A percentile compares a stretch with the other conserved stretches of the same genome.
These are phyloP conservation scores for human DNA, from an alignment of 2,113 vertebrate genomes.

Conservation along the genomic window DNA sequence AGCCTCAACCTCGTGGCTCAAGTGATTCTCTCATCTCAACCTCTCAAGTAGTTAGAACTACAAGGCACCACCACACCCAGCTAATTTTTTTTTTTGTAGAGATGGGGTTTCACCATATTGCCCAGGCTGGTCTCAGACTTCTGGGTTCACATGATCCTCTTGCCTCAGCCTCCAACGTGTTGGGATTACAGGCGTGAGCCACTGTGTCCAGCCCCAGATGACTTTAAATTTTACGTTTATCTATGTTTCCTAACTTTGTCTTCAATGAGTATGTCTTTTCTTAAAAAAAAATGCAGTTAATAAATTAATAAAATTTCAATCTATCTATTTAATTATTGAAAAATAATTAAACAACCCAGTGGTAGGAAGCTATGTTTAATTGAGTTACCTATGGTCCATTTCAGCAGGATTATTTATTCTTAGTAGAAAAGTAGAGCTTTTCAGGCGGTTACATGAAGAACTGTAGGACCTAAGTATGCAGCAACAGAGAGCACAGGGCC, in stretches of 20 bases:
- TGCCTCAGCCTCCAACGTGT: background rate
- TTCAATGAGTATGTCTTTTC: background rate
- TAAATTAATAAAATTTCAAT: slow-evolving; percentile 5
- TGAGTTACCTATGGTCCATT: background rate
- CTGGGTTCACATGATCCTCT: background rate
- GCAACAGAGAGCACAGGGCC: rapidly evolving
- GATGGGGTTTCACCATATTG: background rate
- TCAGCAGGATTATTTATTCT: background rate
- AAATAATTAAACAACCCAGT: background rate
- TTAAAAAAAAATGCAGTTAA: background rate
- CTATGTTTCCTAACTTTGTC: background rate
- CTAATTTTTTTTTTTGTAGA: background rate
- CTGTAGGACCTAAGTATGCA: background rate
- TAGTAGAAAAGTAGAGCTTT: background rate
- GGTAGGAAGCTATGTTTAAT: background rate
- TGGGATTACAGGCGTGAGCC: background rate
- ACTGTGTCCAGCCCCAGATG: background rate
- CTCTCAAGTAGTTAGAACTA: background rate
- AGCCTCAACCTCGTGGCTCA: background rate
- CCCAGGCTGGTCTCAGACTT: background rate
- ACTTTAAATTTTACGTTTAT: background rate
- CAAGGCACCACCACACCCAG: background rate
- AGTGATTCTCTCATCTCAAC: background rate
- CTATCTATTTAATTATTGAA: background rate
- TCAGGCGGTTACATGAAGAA: background rate